Evolutionary conservation across 1,140 invertebrate species (phyloP).

Genomic region (Tetramorium parvispinum): DNA sequence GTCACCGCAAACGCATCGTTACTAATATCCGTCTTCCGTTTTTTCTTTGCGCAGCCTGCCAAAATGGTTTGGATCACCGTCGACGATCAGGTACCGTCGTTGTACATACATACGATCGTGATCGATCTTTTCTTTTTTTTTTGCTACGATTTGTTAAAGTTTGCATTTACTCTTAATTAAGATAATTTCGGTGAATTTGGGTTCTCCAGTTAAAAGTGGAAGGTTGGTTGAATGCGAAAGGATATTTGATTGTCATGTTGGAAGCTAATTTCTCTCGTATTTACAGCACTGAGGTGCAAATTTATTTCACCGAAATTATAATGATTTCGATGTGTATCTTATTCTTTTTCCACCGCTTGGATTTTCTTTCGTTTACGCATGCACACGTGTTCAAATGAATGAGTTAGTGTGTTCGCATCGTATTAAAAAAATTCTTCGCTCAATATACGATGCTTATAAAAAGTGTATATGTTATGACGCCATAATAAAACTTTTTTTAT

Average conservation of each 20-base stretch:
- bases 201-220: background rate
- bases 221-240: background rate
- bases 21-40: constrained; percentile 83
- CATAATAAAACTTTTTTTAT: no score
- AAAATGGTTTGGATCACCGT: constrained; percentile 85
- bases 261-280: background rate
- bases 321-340: background rate
- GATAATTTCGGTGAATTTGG: constrained; percentile 26
- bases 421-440: background rate
- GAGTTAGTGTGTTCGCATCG: background rate
- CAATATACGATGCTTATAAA: background rate
- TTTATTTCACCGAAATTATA: constrained; percentile 26
- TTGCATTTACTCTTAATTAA: background rate
- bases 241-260: background rate
- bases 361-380: constrained; percentile 4
- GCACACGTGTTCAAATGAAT: background rate
- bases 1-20: constrained; percentile 52
- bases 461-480: background rate
- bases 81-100: constrained; percentile 83
- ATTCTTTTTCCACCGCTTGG: constrained; percentile 31
- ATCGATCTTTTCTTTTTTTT: background rate
- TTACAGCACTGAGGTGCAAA: background rate
- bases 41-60: constrained; percentile 85
- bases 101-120: background rate
- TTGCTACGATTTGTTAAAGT: background rate